Evolutionary conservation across 1,140 invertebrate genomes (phyloP).

Genomic region (Adelges cooleyi): DNA sequence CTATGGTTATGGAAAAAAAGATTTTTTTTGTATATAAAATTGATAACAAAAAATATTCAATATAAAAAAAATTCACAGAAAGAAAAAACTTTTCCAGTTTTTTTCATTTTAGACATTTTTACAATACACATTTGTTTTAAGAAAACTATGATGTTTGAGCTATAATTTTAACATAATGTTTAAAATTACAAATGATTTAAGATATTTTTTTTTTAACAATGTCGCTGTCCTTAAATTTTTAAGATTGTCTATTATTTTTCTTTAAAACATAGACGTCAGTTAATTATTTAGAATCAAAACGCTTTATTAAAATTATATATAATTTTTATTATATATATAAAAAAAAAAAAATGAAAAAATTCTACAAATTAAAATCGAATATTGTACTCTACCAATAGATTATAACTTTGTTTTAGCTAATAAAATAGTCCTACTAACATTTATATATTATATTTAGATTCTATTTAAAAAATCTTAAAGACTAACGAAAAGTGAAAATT

Average conservation of each 20-base stretch:
- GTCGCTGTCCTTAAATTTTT: constrained; percentile 6
- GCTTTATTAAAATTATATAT: constrained; percentile 18
- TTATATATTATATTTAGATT: constrained; percentile 10
- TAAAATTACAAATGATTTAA: neutral
- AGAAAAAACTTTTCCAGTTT: no score
- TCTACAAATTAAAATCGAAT: constrained; percentile 42
- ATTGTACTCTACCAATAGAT: constrained; percentile 3
- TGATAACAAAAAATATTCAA: constrained; percentile 6
- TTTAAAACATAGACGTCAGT: constrained; percentile 20
- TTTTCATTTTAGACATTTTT: neutral
- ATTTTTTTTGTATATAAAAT: constrained; percentile 16
- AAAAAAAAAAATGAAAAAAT: constrained; percentile 16
- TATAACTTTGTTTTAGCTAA: constrained; percentile 5
- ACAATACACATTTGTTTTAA: neutral
- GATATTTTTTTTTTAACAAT: constrained; percentile 10
- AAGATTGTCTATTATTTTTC: constrained; percentile 25
- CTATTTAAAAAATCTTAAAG: constrained; percentile 26
- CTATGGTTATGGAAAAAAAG: constrained; percentile 7
- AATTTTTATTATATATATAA: constrained; percentile 6
- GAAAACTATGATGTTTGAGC: constrained; percentile 15
- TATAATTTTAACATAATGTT: neutral
- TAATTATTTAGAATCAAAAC: constrained; percentile 28
- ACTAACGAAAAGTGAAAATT: constrained; percentile 24
- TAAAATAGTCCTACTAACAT: constrained; percentile 10
- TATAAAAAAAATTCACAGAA: neutral